A percentile compares a stretch with the other conserved stretches of the same genome.
These are phyloP conservation scores for Parthenolecanium corni DNA, from an alignment of 2,888 invertebrate genomes.

Conservation along the genomic window DNA sequence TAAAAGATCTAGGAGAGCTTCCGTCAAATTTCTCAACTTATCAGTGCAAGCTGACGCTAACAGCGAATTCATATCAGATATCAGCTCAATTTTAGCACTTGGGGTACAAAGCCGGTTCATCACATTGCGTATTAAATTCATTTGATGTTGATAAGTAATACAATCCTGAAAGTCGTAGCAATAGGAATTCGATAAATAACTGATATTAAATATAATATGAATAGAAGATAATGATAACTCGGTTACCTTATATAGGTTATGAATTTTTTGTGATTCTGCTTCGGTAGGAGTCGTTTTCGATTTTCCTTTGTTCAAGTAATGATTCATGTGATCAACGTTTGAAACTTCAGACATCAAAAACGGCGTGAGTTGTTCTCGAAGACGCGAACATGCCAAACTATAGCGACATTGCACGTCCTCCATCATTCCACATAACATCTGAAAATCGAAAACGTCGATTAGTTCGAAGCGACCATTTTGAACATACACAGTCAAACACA, in stretches of 20 bases:
- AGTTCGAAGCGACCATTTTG: too few species aligned
- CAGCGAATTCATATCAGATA: slow-evolving; percentile 39
- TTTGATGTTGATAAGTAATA: slow-evolving; percentile 74
- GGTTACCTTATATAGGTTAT: slow-evolving; percentile 22
- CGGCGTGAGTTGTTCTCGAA: slow-evolving; percentile 66
- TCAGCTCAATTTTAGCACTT: slow-evolving; percentile 31
- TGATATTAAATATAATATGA: not conserved
- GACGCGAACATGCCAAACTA: slow-evolving; percentile 62
- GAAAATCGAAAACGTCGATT: slow-evolving; percentile 14
- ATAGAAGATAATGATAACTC: not conserved
- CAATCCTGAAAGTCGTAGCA: slow-evolving; percentile 52
- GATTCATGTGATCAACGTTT: slow-evolving; percentile 70
- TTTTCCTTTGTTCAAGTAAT: slow-evolving; percentile 53
- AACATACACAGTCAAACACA: too few species aligned
- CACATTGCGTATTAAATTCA: slow-evolving; percentile 49
- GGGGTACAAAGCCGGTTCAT: slow-evolving; percentile 18
- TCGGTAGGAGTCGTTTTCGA: slow-evolving; percentile 8
- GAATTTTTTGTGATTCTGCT: slow-evolving; percentile 11
- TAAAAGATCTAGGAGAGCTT: slow-evolving; percentile 68
- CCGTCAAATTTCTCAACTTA: slow-evolving; percentile 68
- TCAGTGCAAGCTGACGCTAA: slow-evolving; percentile 59
- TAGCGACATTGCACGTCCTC: slow-evolving; percentile 70
- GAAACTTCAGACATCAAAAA: slow-evolving; percentile 61
- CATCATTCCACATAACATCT: slow-evolving; percentile 54
- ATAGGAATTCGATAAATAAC: not conserved